Conservation (phyloP, 2,797 vertebrate genomes). For the Miichthys miiuy region DNA sequence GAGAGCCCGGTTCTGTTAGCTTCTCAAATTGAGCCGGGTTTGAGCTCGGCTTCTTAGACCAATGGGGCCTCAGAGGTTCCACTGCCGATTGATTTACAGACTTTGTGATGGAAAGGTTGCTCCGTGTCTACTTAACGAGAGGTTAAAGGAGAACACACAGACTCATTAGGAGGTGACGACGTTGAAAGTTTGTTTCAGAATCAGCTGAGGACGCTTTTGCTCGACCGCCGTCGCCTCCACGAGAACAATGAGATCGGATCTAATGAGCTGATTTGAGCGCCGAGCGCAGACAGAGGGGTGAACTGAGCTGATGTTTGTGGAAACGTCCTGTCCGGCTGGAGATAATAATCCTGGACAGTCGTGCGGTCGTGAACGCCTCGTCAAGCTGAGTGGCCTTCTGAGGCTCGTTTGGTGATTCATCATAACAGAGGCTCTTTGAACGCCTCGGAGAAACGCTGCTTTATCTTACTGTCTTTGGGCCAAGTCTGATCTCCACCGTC, state of each 20-base stretch:
- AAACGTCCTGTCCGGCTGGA: neutral
- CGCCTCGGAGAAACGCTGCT: slow-evolving; percentile 34
- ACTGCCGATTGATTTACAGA: no score
- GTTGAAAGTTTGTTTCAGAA: no score
- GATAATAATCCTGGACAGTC: neutral
- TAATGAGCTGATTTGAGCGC: slow-evolving; percentile 37
- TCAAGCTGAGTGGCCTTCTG: neutral
- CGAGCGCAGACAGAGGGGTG: neutral
- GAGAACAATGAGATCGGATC: slow-evolving; percentile 19
- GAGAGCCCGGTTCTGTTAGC: no score
- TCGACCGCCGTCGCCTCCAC: neutral
- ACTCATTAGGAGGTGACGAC: no score
- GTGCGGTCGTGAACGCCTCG: neutral
- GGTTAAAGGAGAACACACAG: no score
- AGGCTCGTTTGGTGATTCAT: slow-evolving; percentile 26
- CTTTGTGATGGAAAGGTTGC: no score
- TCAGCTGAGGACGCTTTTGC: no score
- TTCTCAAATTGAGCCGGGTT: no score
- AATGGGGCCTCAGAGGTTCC: no score
- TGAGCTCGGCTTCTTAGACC: no score
- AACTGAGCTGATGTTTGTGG: neutral
- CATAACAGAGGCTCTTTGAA: slow-evolving; percentile 32
- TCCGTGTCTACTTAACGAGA: no score
- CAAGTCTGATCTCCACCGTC: slow-evolving; percentile 47
- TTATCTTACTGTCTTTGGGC: slow-evolving; percentile 57